Evolutionary conservation across 2,888 invertebrate species (phyloP).

Genomic region (Theretra japonica): DNA sequence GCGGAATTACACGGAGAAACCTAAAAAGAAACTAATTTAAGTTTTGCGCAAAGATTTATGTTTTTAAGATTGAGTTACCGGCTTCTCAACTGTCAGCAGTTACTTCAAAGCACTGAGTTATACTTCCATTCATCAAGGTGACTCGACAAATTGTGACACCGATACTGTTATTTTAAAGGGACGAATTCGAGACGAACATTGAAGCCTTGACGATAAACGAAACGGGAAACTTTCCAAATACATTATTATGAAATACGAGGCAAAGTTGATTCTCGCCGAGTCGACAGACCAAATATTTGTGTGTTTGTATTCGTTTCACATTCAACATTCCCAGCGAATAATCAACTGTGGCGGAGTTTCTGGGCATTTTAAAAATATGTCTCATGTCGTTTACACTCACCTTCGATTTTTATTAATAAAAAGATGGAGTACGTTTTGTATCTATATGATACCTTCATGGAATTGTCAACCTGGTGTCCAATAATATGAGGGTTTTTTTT

Average conservation of each 20-base stretch:
- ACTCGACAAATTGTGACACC: conserved; percentile 52
- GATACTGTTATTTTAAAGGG: conserved; percentile 55
- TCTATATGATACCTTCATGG: no score
- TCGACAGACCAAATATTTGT: conserved; percentile 56
- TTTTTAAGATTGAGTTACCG: conserved; percentile 41
- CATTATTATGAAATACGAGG: conserved; percentile 60
- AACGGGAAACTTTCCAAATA: conserved; percentile 61
- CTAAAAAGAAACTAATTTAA: conserved; percentile 38
- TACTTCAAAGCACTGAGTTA: conserved; percentile 39
- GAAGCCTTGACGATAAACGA: conserved; percentile 53
- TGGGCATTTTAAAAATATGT: not conserved
- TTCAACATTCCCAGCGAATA: conserved; percentile 41
- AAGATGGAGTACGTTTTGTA: not conserved
- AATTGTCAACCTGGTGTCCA: no score
- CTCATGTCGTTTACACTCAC: not conserved
- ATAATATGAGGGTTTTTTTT: no score
- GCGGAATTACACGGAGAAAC: conserved; percentile 32
- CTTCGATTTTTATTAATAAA: no score
- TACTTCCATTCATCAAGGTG: conserved; percentile 51
- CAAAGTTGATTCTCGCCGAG: conserved; percentile 54
- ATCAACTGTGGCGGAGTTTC: conserved; percentile 36
- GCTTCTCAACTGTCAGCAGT: conserved; percentile 38
- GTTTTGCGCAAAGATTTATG: conserved; percentile 41
- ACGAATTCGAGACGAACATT: conserved; percentile 44
- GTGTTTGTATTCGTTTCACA: conserved; percentile 50